Evolutionary conservation across 2,888 invertebrate genomes (phyloP), one percentile per base, ranked within the genome.

Genomic region (Apoderus coryli): DNA sequence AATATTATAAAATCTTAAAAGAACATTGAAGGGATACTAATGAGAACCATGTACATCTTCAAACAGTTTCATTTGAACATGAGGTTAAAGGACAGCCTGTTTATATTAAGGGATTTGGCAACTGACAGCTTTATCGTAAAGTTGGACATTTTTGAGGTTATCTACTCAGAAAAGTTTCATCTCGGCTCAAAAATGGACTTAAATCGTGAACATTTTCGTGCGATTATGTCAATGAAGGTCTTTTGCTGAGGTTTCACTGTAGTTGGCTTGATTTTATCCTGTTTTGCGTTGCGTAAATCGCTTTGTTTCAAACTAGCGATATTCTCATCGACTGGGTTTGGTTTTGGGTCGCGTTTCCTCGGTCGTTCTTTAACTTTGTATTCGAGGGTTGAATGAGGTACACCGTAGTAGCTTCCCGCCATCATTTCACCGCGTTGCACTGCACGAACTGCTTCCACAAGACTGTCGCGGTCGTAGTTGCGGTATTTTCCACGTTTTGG

Each of bases 401-500:
- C 96, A 25, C 96, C 96, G 60, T 89, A 98, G 60, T 88, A 93
- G 50, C 90, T 93, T 32, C 86, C 96, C 25, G 96, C 96, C 38
- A 92, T 93, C 96, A 98, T 98, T 61, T 96, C 95, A 3, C 96
- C 96, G 10, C 92, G 67, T 55, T 96, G 92, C 22, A 98, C 96
- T 10, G 95, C 93, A 43, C 86, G 74, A 3, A 98, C 96, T 1
- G 96, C 96, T 60, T 95, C 92, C 29, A 93, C 88, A 40, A 98
- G 66, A 51, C 93, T 88, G 56, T 92, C 93, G 38, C 93, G 69
- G 58, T 98, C 95, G 61, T 98, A 96, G 60, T 93, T 93, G 33
- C 96, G 70, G 57, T 95, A 92, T 58, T 95, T 93, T 25, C 95
- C 95, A 30, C 95, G 72, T 53, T 96, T 96, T 3, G 95, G 93